Conservation (phyloP, 2,113 vertebrate genomes). For the Grammomys surdaster region DNA sequence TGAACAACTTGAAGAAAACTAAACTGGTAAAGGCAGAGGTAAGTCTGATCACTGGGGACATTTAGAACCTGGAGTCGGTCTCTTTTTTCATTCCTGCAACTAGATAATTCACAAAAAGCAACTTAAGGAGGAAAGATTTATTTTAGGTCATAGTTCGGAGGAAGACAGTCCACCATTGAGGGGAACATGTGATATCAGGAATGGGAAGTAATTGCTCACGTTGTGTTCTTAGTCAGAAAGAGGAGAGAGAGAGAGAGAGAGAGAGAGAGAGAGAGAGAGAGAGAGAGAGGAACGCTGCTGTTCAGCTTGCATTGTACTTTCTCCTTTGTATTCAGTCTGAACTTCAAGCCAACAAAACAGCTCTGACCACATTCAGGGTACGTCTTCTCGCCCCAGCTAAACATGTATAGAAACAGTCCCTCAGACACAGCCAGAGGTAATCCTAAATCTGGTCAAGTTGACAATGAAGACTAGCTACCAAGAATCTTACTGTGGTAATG, state of each 20-base stretch:
- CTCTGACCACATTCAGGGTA: background rate
- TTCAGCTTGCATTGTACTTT: background rate
- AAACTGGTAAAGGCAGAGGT: background rate
- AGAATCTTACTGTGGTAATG: background rate
- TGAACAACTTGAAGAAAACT: background rate
- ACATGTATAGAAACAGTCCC: background rate
- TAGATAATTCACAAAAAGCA: background rate
- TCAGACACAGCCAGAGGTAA: background rate
- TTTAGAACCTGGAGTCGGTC: background rate
- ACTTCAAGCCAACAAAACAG: background rate
- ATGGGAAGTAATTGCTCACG: background rate
- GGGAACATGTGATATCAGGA: background rate
- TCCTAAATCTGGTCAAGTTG: background rate
- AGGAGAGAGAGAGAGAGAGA: too few species aligned
- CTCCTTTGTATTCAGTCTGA: background rate
- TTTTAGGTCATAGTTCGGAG: background rate
- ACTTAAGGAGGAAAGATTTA: background rate
- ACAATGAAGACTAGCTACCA: background rate
- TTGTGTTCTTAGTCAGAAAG: background rate
- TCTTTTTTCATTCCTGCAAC: background rate
- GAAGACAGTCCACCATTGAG: background rate
- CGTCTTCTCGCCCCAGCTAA: background rate
- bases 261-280: too few species aligned
- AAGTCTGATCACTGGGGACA: background rate
- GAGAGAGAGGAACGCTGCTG: background rate